Conservation (phyloP, 2,797 vertebrate species). For the Gymnopithys bicolor region DNA sequence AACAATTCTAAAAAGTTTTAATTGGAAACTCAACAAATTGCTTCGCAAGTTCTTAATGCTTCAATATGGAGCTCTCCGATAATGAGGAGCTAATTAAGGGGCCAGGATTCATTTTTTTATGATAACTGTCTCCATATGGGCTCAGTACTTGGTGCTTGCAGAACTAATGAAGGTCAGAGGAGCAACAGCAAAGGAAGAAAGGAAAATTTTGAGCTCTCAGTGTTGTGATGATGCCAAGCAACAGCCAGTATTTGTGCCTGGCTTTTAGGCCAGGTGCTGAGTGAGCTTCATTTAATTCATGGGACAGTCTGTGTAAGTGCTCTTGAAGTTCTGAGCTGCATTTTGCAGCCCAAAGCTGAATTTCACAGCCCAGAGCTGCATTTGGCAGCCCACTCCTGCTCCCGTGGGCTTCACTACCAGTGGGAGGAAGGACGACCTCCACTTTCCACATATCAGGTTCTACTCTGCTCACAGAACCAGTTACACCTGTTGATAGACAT, state of each 20-base stretch:
- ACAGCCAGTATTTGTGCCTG: neutral
- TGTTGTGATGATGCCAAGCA: constrained; percentile 8
- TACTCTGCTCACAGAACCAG: neutral
- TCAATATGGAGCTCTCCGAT: neutral
- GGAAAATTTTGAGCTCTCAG: neutral
- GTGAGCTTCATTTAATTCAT: neutral
- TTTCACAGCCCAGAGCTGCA: fast-evolving
- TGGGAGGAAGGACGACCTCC: neutral
- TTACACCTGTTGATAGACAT: fast-evolving
- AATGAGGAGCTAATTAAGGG: constrained; percentile 42
- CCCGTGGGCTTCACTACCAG: neutral
- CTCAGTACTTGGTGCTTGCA: neutral
- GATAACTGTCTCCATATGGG: constrained; percentile 55
- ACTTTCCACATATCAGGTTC: neutral
- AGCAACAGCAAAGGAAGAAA: neutral
- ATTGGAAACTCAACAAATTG: constrained; percentile 28
- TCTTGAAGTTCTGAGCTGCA: neutral
- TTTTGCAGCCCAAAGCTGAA: neutral
- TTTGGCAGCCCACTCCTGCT: neutral
- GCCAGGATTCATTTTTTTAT: constrained; percentile 37
- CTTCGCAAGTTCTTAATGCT: neutral
- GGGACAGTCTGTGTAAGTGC: neutral
- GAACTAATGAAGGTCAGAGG: constrained; percentile 44
- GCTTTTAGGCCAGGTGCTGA: neutral
- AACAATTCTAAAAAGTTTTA: constrained; percentile 21